phyloP scores from a whole-genome alignment of 2,797 vertebrate genomes.

The Alectoris magna region DNA sequence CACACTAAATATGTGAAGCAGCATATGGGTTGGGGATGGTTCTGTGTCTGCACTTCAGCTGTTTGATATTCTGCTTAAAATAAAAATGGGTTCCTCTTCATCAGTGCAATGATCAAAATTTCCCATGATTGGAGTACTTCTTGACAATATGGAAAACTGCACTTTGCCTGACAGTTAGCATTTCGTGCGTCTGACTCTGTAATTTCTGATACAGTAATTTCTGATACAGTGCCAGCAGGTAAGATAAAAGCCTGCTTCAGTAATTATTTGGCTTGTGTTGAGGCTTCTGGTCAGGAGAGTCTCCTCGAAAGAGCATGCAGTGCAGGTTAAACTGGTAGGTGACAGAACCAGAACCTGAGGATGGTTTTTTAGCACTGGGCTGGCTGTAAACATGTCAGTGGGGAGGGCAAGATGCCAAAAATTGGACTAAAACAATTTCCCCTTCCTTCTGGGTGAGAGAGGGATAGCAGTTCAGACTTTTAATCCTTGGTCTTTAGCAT shows the following conservation, averaged over 20 bases:
- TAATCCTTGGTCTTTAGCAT: neutral
- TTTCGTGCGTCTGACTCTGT: neutral
- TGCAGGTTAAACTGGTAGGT: neutral
- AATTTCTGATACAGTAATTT: neutral
- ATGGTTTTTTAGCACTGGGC: neutral
- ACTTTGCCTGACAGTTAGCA: neutral
- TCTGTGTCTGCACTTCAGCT: neutral
- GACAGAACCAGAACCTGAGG: neutral
- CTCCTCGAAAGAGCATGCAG: neutral
- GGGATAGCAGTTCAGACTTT: neutral
- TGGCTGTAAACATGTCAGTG: neutral
- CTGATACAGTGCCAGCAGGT: neutral
- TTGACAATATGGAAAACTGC: neutral
- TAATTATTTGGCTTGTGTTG: neutral
- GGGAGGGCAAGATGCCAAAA: neutral
- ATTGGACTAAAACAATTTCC: neutral
- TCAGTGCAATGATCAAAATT: neutral
- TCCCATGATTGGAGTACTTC: neutral
- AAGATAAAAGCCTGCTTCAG: neutral
- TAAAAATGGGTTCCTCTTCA: neutral
- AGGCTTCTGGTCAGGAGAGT: neutral
- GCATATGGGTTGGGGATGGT: neutral
- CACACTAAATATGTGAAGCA: constrained; percentile 19
- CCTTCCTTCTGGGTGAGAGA: neutral
- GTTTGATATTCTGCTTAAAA: neutral